Evolutionary conservation across 2,888 invertebrate genomes (phyloP), one percentile per base, ranked within the genome.

Genomic region (Plutella xylostella): DNA sequence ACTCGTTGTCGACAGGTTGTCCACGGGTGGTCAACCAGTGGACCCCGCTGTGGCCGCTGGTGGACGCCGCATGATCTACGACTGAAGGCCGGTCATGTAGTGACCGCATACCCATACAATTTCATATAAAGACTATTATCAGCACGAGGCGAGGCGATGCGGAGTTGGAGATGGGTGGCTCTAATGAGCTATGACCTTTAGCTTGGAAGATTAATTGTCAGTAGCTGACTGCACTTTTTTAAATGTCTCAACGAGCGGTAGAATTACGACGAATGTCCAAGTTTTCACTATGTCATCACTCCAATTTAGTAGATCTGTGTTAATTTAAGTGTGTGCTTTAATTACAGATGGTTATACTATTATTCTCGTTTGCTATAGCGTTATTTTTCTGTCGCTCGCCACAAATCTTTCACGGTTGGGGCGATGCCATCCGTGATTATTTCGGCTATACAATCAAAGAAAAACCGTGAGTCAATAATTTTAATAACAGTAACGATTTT

Each of bases 321-420:
- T n/a, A n/a, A n/a, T n/a, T n/a, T n/a, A n/a, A n/a, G n/a, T n/a
- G n/a, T n/a, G n/a, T n/a, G n/a, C n/a, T 37, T 20, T 37, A 20
- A 5, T 69, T 68, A 43, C 65, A 78, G 78, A 66, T 69, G 61
- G 76, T 76, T 5, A 57, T 73, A 3, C 38, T 71, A 31, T 48
- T 77, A 7, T 78, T 78, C 41, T 56, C 62, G 0, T 58, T 61
- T 2, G 72, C 76, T 1, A 76, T 80, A 55, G 0, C 69, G 0
- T n/a, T 54, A 9, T 78, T 77, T 48, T 75, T 77, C 50, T 61
- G 64, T 41, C 68, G 77, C 31, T 68, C 74, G 1, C 77, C 77
- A 1, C 65, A 70, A 60, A 60, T 77, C 49, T 75, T 78, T 49
- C 11, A 39, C 5, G 77, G 77, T n/a, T 77, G 77, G 78, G 73